A percentile compares a stretch with the other conserved stretches of the same genome.
phyloP scores from a whole-genome alignment of 2,888 invertebrate species.

The Aphodius sticticus region DNA sequence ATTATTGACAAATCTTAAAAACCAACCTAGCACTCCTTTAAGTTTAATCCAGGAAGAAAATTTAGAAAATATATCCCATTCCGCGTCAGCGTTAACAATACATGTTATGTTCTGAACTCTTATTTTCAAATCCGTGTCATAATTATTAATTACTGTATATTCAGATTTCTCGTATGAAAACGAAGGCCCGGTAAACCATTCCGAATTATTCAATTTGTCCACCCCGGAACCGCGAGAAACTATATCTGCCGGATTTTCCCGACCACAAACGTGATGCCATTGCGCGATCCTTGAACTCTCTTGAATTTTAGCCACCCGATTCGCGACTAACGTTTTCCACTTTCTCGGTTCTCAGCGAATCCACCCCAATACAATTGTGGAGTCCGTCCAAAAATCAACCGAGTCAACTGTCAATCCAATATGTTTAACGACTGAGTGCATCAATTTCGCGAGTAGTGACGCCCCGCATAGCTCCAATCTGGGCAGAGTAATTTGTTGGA shows the following conservation, averaged over 20 bases:
- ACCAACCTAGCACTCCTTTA: too few relatives aligned
- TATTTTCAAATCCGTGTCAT: too few relatives aligned
- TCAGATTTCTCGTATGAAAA: conserved; percentile 9
- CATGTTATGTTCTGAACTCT: too few relatives aligned
- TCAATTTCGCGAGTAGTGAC: conserved; percentile 41
- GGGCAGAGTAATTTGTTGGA: conserved; percentile 43
- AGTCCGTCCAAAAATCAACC: conserved; percentile 45
- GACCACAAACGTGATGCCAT: conserved; percentile 36
- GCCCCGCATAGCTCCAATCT: conserved; percentile 48
- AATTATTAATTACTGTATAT: not conserved
- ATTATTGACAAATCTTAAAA: too few relatives aligned
- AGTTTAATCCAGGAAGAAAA: too few relatives aligned
- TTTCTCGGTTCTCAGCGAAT: conserved; percentile 36
- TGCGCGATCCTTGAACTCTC: not conserved
- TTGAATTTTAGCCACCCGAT: not conserved
- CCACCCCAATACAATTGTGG: conserved; percentile 40
- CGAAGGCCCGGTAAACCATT: conserved; percentile 32
- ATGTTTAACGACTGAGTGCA: conserved; percentile 30
- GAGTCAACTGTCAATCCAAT: conserved; percentile 16
- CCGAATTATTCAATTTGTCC: conserved; percentile 10
- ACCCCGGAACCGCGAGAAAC: conserved; percentile 33
- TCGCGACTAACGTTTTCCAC: conserved; percentile 16
- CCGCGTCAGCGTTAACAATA: too few relatives aligned
- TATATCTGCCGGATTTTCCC: conserved; percentile 38
- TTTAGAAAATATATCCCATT: too few relatives aligned